Conservation (phyloP, 2,888 invertebrate species). For the Nomada fucata region DNA sequence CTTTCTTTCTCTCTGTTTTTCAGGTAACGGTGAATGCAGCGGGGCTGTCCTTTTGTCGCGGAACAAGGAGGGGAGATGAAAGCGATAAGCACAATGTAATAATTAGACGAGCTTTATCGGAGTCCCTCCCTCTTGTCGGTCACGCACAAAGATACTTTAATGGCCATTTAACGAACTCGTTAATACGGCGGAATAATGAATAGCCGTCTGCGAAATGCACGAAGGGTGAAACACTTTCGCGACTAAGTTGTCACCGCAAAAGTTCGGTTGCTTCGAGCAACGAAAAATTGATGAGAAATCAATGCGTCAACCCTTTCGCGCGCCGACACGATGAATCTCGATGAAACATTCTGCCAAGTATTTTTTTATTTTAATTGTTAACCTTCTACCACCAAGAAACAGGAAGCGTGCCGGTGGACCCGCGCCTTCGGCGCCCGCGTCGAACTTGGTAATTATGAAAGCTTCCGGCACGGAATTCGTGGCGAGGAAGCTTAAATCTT, state of each 20-base stretch:
- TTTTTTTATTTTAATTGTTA: not conserved
- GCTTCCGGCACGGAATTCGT: slow-evolving; percentile 65
- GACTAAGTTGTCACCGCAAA: no score
- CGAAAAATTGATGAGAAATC: no score
- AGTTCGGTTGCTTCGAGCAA: no score
- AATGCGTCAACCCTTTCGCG: no score
- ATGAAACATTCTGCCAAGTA: not conserved
- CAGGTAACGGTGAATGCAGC: not conserved
- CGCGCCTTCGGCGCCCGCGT: slow-evolving; percentile 32
- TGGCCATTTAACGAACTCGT: slow-evolving; percentile 51
- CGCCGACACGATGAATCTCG: not conserved
- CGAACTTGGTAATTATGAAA: slow-evolving; percentile 78
- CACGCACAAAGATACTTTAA: slow-evolving; percentile 47
- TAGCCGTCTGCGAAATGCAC: not conserved
- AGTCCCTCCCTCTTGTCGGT: not conserved
- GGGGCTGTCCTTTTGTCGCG: not conserved
- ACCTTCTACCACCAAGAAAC: slow-evolving; percentile 30
- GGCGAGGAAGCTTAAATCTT: slow-evolving; percentile 48
- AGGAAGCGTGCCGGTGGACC: slow-evolving; percentile 4
- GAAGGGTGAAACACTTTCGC: slow-evolving; percentile 2
- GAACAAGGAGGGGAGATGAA: not conserved
- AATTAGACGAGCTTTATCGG: slow-evolving; percentile 46
- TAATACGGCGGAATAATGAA: slow-evolving; percentile 30
- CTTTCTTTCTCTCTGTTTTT: not conserved
- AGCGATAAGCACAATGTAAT: slow-evolving; percentile 41